Conservation (phyloP, 2,888 invertebrate species). For the Coleophora flavipennella region DNA sequence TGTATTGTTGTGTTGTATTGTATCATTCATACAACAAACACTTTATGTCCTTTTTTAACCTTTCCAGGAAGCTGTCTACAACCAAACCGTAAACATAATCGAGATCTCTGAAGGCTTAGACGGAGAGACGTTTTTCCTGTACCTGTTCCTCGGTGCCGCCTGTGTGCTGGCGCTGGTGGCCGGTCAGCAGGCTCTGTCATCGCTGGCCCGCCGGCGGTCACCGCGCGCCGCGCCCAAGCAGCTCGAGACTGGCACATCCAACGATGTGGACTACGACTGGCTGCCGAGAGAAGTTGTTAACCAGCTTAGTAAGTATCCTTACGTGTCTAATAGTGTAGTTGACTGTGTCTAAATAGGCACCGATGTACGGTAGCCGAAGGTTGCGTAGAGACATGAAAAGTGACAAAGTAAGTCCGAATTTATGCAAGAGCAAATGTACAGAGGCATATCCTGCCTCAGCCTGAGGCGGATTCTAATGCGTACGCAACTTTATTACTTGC, state of each 20-base stretch:
- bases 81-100: conserved; percentile 96
- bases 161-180: conserved; percentile 89
- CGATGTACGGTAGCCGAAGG: too few relatives aligned
- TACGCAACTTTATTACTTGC: too few relatives aligned
- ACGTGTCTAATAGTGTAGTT: too few relatives aligned
- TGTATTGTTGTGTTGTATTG: too few relatives aligned
- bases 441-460: too few relatives aligned
- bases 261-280: conserved; percentile 99
- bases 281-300: conserved; percentile 92
- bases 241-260: conserved; percentile 93
- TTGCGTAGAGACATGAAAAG: too few relatives aligned
- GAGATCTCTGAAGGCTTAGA: conserved; percentile 98
- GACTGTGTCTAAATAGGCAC: too few relatives aligned
- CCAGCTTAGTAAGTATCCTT: conserved; percentile 80
- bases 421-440: too few relatives aligned
- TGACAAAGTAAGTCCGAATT: too few relatives aligned
- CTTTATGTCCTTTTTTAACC: too few relatives aligned
- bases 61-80: conserved; percentile 91
- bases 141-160: conserved; percentile 93
- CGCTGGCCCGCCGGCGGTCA: conserved; percentile 84
- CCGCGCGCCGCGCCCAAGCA: conserved; percentile 70
- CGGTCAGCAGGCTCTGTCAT: conserved; percentile 89
- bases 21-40: too few relatives aligned
- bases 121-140: conserved; percentile 98
- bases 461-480: too few relatives aligned